These are phyloP conservation scores for Dynastes maya DNA, from an alignment of 2,888 invertebrate genomes.

Conservation along the genomic window DNA sequence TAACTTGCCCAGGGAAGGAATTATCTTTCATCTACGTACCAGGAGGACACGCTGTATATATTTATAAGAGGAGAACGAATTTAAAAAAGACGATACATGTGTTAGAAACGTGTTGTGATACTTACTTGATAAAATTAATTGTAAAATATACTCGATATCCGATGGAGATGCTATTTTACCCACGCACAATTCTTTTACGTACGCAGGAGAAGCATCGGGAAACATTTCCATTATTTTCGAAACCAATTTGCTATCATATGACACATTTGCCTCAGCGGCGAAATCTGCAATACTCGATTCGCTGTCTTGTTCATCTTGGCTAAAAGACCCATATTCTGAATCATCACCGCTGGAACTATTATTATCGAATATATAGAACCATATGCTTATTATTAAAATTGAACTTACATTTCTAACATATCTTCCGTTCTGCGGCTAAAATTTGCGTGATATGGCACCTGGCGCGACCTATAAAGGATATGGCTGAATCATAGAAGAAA, in stretches of 20 bases:
- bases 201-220: slow-evolving; percentile 62
- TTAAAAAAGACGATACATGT: too few relatives aligned
- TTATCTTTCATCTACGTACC: too few relatives aligned
- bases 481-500: neutral
- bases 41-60: too few relatives aligned
- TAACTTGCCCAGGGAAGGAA: too few relatives aligned
- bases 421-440: neutral
- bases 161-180: slow-evolving; percentile 54
- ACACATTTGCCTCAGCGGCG: neutral
- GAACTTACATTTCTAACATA: slow-evolving; percentile 25
- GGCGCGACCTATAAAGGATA: too few relatives aligned
- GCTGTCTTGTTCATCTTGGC: slow-evolving; percentile 1
- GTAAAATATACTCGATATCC: slow-evolving; percentile 57
- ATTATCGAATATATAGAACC: neutral
- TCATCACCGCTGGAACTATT: slow-evolving; percentile 24
- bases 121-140: slow-evolving; percentile 55
- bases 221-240: slow-evolving; percentile 62
- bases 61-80: too few relatives aligned
- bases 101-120: slow-evolving; percentile 1
- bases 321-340: slow-evolving; percentile 2
- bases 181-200: slow-evolving; percentile 58
- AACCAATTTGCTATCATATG: slow-evolving; percentile 42
- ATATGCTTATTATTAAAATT: neutral
- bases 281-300: slow-evolving; percentile 8
- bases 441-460: neutral